Base-by-base conservation (phyloP, 2,888 invertebrate genomes). In the Agrypnus murinus region DNA sequence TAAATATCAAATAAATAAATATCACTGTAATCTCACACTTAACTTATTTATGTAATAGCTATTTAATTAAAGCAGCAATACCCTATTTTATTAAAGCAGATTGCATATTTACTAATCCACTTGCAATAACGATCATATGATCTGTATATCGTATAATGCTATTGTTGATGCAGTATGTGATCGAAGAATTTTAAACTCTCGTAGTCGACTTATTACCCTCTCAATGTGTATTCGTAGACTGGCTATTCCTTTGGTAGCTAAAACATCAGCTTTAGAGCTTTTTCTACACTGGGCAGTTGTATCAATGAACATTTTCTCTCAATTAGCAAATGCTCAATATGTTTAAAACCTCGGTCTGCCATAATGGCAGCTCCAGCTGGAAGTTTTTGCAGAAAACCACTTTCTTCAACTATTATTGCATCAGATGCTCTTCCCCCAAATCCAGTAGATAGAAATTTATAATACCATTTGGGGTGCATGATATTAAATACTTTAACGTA, bases 401-500 rank as follows among this genome's bases (percentile, higher is more conserved):
- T 62, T 10, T 67, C 19, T 74, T 75, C 57, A 0, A 76, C 55
- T 9, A 76, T 38, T n/a, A 67, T 8, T 15, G 36, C 34, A 65
- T 65, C 65, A 0, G 50, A 50, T 2, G 25, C 17, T 2, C 63
- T 25, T 7, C 65, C 65, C 0, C 57, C 65, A 55, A 40, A 65
- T 5, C 55, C 57, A 7, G n/a, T 45, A 4, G 57, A 65, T 17
- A 65, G 43, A 7, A 45, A 65, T 25, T 55, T 7, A 64, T 53
- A 3, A 64, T 10, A 12, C 79, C 78, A 59, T 78, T 69, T 10
- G 79, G 77, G 14, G 79, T 79, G n/a, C n/a, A n/a, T n/a, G n/a
- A 69, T 32, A 80, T 65, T 15, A 78, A 62, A 67, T 77, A 78
- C 62, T 80, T 79, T 7, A 80, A 36, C 0, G 78, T 80, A 43